These are phyloP conservation scores for Pteropus alecto DNA, from an alignment of 2,113 vertebrate genomes.

Conservation along the genomic window DNA sequence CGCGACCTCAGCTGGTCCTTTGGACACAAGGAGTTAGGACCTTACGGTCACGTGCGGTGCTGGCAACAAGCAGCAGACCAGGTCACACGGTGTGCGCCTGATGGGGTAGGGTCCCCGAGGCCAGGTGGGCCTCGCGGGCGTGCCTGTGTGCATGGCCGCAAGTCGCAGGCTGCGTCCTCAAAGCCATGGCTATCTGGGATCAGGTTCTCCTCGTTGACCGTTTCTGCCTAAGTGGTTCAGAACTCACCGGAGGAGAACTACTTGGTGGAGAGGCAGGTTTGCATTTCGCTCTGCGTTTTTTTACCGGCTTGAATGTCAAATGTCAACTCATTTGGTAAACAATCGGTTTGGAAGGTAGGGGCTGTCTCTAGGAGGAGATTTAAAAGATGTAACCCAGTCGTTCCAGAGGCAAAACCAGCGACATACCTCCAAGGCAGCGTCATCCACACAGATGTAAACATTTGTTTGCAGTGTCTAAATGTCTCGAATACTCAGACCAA, in stretches of 20 bases:
- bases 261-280: conserved; percentile 68
- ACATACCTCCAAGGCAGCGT: conserved; percentile 67
- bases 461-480: not conserved
- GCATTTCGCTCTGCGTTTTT: conserved; percentile 64
- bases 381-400: conserved; percentile 78
- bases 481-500: not conserved
- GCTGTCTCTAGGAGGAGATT: conserved; percentile 79
- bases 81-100: fast-evolving
- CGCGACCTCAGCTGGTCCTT: not conserved
- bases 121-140: not conserved
- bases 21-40: not conserved
- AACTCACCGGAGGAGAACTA: not conserved
- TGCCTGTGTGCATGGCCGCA: fast-evolving
- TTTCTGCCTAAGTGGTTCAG: not conserved
- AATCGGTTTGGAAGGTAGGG: conserved; percentile 81
- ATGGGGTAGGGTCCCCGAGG: not conserved
- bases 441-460: not conserved
- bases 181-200: no score
- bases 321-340: conserved; percentile 78
- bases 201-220: not conserved
- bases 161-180: no score
- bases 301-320: conserved; percentile 68
- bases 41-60: fast-evolving
- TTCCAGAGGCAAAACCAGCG: conserved; percentile 46
- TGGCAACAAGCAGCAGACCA: not conserved